These are phyloP conservation scores for Pogona vitticeps DNA, from an alignment of 2,113 vertebrate genomes.

Conservation along the genomic window DNA sequence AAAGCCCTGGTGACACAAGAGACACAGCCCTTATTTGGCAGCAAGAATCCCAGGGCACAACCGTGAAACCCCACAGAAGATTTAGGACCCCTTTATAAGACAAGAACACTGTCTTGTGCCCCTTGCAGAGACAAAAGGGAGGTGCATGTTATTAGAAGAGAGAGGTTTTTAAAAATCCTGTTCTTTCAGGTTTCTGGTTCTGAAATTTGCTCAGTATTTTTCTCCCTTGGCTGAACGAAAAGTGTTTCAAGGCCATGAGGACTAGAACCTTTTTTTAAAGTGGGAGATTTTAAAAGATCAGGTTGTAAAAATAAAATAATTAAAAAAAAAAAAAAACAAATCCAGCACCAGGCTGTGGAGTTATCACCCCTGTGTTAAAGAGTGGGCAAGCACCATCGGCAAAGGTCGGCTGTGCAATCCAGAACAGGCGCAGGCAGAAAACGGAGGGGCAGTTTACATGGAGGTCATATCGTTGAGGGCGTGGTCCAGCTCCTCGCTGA, in stretches of 20 bases:
- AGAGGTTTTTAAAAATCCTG: background rate
- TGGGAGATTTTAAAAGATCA: background rate
- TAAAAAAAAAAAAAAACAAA: too few relatives aligned
- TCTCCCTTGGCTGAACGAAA: background rate
- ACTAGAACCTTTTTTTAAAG: background rate
- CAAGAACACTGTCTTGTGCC: background rate
- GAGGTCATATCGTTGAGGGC: constrained; percentile 99
- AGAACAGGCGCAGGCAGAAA: constrained; percentile 58
- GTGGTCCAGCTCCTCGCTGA: constrained; percentile 99
- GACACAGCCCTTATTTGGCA: too few relatives aligned
- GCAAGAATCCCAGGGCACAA: too few relatives aligned
- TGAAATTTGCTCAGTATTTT: background rate
- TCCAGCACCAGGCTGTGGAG: background rate
- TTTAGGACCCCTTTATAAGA: background rate
- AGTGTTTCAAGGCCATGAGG: background rate
- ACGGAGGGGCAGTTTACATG: constrained; percentile 88
- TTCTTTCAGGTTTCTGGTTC: too few relatives aligned
- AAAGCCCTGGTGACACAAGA: background rate
- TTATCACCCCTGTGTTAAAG: background rate
- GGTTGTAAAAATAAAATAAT: background rate
- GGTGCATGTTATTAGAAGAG: background rate
- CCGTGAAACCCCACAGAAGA: background rate
- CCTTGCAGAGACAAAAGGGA: background rate
- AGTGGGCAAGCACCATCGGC: constrained; percentile 46
- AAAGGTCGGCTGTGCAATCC: constrained; percentile 31